These are phyloP conservation scores for Mycetomoellerius zeteki DNA, from an alignment of 1,140 invertebrate genomes.

Conservation along the genomic window DNA sequence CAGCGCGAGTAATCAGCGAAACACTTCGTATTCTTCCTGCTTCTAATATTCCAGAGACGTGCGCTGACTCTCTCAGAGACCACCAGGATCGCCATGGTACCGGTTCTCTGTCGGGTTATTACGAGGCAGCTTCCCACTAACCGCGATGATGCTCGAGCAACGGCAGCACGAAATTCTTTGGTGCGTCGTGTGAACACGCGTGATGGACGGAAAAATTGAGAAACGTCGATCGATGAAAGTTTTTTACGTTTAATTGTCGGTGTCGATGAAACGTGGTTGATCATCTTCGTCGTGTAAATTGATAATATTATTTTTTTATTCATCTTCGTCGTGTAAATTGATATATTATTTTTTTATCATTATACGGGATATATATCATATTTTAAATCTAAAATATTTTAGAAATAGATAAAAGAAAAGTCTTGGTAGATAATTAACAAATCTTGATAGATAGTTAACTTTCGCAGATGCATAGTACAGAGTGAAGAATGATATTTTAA, in stretches of 20 bases:
- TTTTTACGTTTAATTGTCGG: constrained; percentile 29
- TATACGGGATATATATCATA: neutral
- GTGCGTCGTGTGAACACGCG: constrained; percentile 62
- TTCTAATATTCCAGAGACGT: constrained; percentile 78
- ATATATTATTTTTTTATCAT: neutral
- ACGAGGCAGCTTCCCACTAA: constrained; percentile 70
- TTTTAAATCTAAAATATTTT: neutral
- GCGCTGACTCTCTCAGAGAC: constrained; percentile 73
- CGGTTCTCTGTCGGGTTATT: constrained; percentile 76
- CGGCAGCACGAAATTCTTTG: constrained; percentile 73
- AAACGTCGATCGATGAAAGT: constrained; percentile 14
- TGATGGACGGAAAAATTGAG: constrained; percentile 26
- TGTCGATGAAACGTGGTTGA: constrained; percentile 11
- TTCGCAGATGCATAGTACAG: neutral
- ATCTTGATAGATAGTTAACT: neutral
- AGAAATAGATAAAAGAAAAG: neutral
- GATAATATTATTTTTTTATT: constrained; percentile 2
- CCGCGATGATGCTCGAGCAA: constrained; percentile 49
- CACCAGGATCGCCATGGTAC: constrained; percentile 76
- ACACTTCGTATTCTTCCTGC: constrained; percentile 74
- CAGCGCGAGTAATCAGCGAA: constrained; percentile 71
- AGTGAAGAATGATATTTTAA: neutral
- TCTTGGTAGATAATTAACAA: neutral
- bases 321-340: constrained; percentile 22
- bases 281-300: constrained; percentile 22